Evolutionary conservation across 2,113 vertebrate species (phyloP).

Genomic region (Burhinus oedicnemus): DNA sequence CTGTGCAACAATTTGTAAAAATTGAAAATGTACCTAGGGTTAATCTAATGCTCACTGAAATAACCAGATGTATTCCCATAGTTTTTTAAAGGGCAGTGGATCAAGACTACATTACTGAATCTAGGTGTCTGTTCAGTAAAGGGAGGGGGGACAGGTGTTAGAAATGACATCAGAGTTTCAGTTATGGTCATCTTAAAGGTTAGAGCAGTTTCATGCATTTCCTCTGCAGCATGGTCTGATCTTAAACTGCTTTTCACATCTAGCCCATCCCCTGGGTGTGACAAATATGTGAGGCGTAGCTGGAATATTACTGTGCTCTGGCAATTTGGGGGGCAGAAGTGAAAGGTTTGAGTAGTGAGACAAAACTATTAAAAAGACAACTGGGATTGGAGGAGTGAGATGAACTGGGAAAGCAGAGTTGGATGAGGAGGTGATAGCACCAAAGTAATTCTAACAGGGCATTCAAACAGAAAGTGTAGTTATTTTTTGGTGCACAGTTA

Average conservation of each 20-base stretch:
- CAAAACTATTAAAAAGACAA: neutral
- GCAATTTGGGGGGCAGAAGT: neutral
- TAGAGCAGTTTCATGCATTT: neutral
- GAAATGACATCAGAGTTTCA: neutral
- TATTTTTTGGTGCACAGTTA: neutral
- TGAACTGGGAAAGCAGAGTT: neutral
- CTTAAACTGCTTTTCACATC: neutral
- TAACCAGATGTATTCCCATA: neutral
- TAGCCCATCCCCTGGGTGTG: neutral
- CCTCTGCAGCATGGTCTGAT: neutral
- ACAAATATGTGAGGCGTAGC: neutral
- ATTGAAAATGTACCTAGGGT: neutral
- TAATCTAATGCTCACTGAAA: neutral
- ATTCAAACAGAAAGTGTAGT: neutral
- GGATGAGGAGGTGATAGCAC: neutral
- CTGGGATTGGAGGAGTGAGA: neutral
- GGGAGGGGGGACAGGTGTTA: neutral
- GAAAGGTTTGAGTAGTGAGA: neutral
- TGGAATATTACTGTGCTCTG: neutral
- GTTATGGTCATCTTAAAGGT: neutral
- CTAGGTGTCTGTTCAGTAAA: neutral
- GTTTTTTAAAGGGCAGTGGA: neutral
- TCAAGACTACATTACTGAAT: neutral
- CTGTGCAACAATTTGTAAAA: neutral
- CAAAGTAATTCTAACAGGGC: neutral